Conservation (phyloP, 2,797 vertebrate species). For the Melopsittacus undulatus region DNA sequence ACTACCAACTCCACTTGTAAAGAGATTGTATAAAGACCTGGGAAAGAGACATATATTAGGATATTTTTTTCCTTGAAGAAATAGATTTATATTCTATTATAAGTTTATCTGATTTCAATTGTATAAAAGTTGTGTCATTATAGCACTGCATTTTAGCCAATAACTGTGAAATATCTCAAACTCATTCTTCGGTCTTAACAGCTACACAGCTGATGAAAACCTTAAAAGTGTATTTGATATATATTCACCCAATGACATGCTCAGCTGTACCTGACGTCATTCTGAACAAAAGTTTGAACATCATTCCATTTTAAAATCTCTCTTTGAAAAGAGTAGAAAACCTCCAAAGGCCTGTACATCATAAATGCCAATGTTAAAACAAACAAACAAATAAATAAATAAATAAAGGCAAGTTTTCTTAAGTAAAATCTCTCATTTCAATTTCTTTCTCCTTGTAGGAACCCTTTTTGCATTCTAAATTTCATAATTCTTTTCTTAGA, state of each 20-base stretch:
- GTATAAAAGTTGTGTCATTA: background rate
- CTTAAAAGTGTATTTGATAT: background rate
- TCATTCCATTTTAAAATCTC: background rate
- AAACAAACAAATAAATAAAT: background rate
- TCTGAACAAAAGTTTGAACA: background rate
- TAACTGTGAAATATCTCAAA: background rate
- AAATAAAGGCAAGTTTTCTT: background rate
- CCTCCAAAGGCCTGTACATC: background rate
- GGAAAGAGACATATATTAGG: background rate
- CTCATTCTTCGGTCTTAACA: background rate
- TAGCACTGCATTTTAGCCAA: background rate
- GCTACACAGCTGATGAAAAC: background rate
- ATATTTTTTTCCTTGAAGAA: background rate
- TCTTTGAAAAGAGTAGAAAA: background rate
- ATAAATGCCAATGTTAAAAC: background rate
- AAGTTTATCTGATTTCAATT: conserved; percentile 9
- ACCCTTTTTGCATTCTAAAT: background rate
- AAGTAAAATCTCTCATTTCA: background rate
- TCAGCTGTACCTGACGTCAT: background rate
- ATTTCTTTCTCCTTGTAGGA: background rate
- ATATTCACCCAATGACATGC: background rate
- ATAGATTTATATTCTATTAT: conserved; percentile 7
- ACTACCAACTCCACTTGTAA: background rate
- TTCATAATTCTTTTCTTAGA: background rate
- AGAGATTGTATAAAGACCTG: background rate